A percentile compares a stretch with the other conserved stretches of the same genome.
Conservation (phyloP, 1,140 invertebrate species). For the Periplaneta americana region DNA sequence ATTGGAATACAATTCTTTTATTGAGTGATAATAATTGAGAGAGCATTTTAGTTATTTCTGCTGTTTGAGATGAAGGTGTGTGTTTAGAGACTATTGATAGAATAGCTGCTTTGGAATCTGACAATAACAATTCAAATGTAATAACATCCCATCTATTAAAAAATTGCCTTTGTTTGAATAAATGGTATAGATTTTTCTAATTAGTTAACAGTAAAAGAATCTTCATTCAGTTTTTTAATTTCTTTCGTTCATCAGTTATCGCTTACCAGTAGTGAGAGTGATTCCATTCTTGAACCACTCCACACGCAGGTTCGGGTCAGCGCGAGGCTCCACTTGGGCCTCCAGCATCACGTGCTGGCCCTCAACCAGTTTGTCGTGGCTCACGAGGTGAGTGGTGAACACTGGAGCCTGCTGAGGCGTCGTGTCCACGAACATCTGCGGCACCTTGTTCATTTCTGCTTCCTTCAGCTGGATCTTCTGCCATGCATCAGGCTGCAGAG, state of each 20-base stretch:
- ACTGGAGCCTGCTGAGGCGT: slow-evolving; percentile 81
- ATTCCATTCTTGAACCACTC: slow-evolving; percentile 93
- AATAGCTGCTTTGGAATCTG: no score
- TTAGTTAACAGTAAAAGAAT: neutral
- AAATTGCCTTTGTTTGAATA: neutral
- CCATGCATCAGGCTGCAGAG: slow-evolving; percentile 82
- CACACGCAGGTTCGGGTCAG: slow-evolving; percentile 86
- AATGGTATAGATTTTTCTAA: neutral
- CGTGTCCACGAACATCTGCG: slow-evolving; percentile 75
- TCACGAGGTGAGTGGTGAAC: slow-evolving; percentile 85
- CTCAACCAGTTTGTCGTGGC: slow-evolving; percentile 79
- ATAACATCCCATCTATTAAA: no score
- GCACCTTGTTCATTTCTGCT: slow-evolving; percentile 81
- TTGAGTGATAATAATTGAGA: no score
- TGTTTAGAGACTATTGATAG: no score
- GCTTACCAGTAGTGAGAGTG: slow-evolving; percentile 69
- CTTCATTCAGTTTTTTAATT: neutral
- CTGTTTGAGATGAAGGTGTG: no score
- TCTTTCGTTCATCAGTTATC: neutral
- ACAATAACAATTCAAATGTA: no score
- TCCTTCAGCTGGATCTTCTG: slow-evolving; percentile 84
- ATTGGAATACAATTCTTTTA: no score
- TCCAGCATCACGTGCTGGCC: slow-evolving; percentile 89
- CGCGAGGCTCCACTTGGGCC: slow-evolving; percentile 91
- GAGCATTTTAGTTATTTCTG: no score